phyloP scores from a whole-genome alignment of 2,797 vertebrate species.

The Corythornis leucogaster region DNA sequence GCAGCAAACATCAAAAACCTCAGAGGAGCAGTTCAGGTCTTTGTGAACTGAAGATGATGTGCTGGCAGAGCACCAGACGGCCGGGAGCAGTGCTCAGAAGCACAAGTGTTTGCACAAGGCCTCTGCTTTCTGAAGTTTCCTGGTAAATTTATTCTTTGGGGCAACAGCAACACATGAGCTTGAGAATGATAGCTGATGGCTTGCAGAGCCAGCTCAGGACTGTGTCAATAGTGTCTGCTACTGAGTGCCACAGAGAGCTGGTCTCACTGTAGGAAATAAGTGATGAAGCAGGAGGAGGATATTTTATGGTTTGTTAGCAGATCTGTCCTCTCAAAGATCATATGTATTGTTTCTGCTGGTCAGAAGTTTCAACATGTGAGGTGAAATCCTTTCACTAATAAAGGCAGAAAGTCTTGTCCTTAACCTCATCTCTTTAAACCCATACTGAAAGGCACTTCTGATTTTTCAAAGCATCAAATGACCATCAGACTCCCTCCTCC shows the following conservation, averaged over 20 bases:
- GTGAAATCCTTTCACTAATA: not conserved
- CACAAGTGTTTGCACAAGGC: fast-evolving
- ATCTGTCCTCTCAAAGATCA: not conserved
- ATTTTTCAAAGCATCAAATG: not conserved
- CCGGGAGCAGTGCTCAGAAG: not conserved
- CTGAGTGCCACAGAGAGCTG: fast-evolving
- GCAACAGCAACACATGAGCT: not conserved
- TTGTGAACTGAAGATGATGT: not conserved
- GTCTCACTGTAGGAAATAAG: not conserved
- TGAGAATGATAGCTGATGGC: not conserved
- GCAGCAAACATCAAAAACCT: not conserved
- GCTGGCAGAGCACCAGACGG: not conserved
- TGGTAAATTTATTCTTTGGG: not conserved
- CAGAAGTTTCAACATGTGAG: not conserved
- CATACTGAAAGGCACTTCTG: not conserved
- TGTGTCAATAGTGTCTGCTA: not conserved
- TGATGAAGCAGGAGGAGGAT: not conserved
- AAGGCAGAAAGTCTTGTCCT: not conserved
- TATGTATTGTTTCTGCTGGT: fast-evolving
- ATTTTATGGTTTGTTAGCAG: not conserved
- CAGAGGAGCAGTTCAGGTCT: not conserved
- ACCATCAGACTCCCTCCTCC: not conserved
- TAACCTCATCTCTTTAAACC: not conserved
- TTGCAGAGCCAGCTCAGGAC: not conserved
- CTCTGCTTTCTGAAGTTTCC: not conserved